Conservation (phyloP, 2,113 vertebrate species). For the Alexandromys fortis region DNA sequence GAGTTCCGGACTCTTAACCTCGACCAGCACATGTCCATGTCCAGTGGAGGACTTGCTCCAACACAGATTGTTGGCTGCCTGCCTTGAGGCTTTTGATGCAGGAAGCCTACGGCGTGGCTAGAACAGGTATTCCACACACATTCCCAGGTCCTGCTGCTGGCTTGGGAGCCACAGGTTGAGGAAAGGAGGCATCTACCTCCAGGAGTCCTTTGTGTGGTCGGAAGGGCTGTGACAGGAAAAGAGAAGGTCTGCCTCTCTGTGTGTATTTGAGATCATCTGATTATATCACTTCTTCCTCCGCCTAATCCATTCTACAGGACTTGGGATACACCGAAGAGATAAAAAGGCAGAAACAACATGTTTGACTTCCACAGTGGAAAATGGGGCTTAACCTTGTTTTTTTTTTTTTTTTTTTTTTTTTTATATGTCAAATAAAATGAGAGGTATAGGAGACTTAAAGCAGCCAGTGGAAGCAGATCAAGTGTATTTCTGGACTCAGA, state of each 20-base stretch:
- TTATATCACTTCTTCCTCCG: neutral
- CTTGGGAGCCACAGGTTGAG: neutral
- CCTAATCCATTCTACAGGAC: neutral
- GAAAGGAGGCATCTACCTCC: too few relatives aligned
- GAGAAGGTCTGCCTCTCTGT: neutral
- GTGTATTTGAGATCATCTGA: neutral
- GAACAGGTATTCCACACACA: neutral
- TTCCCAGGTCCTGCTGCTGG: neutral
- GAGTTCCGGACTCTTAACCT: neutral
- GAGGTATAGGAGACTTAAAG: neutral
- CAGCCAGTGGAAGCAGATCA: neutral
- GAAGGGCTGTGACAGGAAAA: neutral
- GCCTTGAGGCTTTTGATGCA: neutral
- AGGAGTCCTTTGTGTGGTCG: neutral
- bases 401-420: constrained; percentile 53
- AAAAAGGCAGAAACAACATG: neutral
- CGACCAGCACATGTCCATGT: neutral
- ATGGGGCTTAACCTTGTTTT: neutral
- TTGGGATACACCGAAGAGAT: neutral
- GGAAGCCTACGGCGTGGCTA: neutral
- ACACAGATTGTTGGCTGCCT: neutral
- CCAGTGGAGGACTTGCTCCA: neutral
- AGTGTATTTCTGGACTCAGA: constrained; percentile 26
- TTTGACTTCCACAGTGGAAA: neutral
- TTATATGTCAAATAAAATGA: constrained; percentile 19